These are phyloP conservation scores for Yoshiicerus persimilis DNA, from an alignment of 1,140 invertebrate species.

Conservation along the genomic window DNA sequence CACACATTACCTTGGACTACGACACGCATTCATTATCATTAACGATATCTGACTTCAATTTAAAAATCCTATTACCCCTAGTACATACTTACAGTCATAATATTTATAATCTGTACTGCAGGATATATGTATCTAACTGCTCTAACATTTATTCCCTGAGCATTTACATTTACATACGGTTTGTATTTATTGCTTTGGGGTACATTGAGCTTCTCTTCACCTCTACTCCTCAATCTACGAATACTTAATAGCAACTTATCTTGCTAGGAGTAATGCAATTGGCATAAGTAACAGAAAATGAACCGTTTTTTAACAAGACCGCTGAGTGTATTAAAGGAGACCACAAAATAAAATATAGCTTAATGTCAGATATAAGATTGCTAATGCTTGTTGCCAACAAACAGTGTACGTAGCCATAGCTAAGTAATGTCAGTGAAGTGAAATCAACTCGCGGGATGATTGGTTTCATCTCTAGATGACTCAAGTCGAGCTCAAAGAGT, in stretches of 20 bases:
- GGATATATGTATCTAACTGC: no score
- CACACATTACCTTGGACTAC: neutral
- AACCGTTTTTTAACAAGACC: constrained; percentile 16
- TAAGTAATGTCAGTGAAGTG: neutral
- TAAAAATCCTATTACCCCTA: neutral
- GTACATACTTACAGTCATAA: neutral
- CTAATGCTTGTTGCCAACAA: neutral
- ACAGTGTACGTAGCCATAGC: neutral
- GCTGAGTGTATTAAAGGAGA: neutral
- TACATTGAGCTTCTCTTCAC: neutral
- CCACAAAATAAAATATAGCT: constrained; percentile 1
- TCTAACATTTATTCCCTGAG: no score
- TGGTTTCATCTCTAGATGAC: neutral
- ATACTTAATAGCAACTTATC: no score
- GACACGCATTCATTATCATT: constrained; percentile 30
- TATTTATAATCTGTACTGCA: neutral
- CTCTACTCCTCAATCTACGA: neutral
- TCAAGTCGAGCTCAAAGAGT: neutral
- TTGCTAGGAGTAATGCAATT: neutral
- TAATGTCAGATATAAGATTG: constrained; percentile 2
- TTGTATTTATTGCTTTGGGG: neutral
- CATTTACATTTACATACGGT: neutral
- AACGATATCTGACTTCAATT: constrained; percentile 10
- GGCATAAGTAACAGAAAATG: neutral
- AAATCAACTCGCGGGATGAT: neutral